Evolutionary conservation across 2,888 invertebrate genomes (phyloP), one percentile per base, ranked within the genome.

Genomic region (Rutpela maculata): DNA sequence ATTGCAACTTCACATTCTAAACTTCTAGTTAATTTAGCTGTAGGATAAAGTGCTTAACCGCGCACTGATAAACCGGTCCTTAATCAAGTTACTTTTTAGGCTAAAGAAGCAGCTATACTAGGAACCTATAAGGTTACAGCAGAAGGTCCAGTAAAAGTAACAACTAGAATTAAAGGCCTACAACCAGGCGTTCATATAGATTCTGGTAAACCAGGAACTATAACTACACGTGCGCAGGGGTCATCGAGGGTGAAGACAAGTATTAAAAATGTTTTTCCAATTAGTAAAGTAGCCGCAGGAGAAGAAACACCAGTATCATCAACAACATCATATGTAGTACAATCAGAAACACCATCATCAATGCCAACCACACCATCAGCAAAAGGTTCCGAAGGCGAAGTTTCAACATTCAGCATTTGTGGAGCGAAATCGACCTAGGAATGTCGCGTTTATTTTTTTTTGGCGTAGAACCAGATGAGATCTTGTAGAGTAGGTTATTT

Each of bases 101-200:
- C 22, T 26, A 11, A 62, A 22, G 19, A 72, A 75, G 56, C 50
- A 50, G 3, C 4, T 35, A 35, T 6, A 26, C 26, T 10, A 60
- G 62, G 75, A 5, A 74, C 59, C 3, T 78, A 75, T 26, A 62
- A 31, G 38, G 75, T 78, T 10, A 68, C 62, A 56, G 18, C 78
- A 12, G 35, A 59, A 11, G 82, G 81, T 11, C 81, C 83, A 18
- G 80, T 71, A 15, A 81, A 74, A 69, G 73, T 81, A 59, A 71
- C 74, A n/a, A 77, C 81, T 0, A 81, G 74, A 77, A 63, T 83
- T 0, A 82, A 76, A 74, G 80, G 80, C 11, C 35, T 83, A 11
- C 69, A 68, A 18, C 72, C 80, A 18, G 80, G 80, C 5, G 71
- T 76, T 62, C 57, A 81, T 74, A 68, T 82, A 22, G 71, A 71